Base-by-base conservation (phyloP, 2,113 vertebrate genomes). In the Deroptyus accipitrinus region DNA sequence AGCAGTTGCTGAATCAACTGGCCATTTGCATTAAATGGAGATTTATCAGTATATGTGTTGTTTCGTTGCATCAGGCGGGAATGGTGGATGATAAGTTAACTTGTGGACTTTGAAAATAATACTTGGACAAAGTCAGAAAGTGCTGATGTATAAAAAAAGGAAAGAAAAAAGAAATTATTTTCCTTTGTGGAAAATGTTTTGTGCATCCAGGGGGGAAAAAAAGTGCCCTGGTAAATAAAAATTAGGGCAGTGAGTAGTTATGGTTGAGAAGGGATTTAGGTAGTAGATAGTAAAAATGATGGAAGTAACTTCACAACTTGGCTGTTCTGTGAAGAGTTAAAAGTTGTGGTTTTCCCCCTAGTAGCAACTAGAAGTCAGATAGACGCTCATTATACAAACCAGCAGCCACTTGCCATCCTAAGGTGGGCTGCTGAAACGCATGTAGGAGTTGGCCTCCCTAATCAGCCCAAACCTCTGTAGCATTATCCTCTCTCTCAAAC, bases 21-120 rank as follows among this genome's bases (percentile, higher is more conserved):
- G 39, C 17, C 48, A 24, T 78, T 93, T 91, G 80, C 46, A 81
- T 95, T 88, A 75, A 68, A 72, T 52, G 64, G 75, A 81, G 48
- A 52, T 84, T 67, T 70, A 51, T 86, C 67, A 37, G 49, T 70
- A 11, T 54, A 12, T 42, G 4, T 35, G 49, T 72, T 27, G 15
- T 83, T 95, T 80, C 63, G 17, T 37, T 73, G 25, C 41, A 35
- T 77, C 41, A 55, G 75, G 13, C 61, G 75, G 86, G 83, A 92
- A 39, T 46, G 46, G 51, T 37, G 46, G 72, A 46, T 88, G 69
- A n/a, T 46, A 76, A 86, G 52, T 46, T 55, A 74, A 63, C 24
- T 51, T 33, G 22, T 41, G 90, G 77, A n/a, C 68, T 90, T 78
- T 61, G 52, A 69, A 70, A 90, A 62, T 49, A 67, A 69, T 66